phyloP scores from a whole-genome alignment of 2,888 invertebrate species.

The Cephus spinipes region DNA sequence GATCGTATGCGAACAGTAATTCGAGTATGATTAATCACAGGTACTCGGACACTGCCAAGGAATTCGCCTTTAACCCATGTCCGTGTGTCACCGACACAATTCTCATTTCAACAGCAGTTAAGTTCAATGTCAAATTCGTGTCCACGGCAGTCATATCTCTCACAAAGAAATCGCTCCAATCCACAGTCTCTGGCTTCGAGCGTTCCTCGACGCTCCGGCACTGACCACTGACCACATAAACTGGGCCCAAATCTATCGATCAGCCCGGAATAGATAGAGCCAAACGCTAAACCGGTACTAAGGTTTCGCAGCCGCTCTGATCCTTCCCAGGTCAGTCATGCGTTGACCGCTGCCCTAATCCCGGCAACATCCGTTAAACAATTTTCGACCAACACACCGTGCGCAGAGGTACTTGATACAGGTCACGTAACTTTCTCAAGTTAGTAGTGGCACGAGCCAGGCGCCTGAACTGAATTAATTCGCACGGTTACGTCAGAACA shows the following conservation, averaged over 20 bases:
- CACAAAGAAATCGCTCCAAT: not conserved
- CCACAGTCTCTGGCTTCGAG: not conserved
- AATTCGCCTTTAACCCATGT: not conserved
- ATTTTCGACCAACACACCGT: constrained; percentile 15
- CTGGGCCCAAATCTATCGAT: not conserved
- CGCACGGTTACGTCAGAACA: constrained; percentile 49
- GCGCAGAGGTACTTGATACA: constrained; percentile 44
- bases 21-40: constrained; percentile 4
- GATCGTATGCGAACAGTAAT: not conserved
- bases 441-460: constrained; percentile 40
- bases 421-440: constrained; percentile 54
- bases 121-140: not conserved
- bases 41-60: not conserved
- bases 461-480: constrained; percentile 55
- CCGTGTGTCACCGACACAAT: not conserved
- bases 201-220: not conserved
- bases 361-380: not conserved
- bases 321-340: not conserved
- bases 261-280: not conserved
- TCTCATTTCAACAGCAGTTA: not conserved
- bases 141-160: not conserved
- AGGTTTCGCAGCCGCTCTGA: not conserved
- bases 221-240: not conserved
- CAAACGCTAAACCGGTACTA: not conserved
- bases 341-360: not conserved